Conservation (phyloP, 1,140 invertebrate species). For the Drosophila serrata region DNA sequence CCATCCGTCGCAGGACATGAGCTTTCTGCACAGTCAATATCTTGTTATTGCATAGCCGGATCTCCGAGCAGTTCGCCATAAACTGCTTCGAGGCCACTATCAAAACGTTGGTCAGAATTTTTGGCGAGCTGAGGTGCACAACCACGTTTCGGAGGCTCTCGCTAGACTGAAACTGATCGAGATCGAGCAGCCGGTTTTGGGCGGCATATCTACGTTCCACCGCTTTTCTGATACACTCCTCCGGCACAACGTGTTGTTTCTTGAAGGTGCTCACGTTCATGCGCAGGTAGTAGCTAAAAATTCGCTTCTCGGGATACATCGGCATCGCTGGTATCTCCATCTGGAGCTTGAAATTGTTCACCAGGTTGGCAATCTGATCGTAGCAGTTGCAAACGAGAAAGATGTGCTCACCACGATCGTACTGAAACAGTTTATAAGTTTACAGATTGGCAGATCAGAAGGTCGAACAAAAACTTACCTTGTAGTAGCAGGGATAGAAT, state of each 20-base stretch:
- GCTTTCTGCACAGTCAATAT: constrained; percentile 48
- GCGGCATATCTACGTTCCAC: constrained; percentile 54
- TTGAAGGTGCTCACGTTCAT: constrained; percentile 69
- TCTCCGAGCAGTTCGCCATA: constrained; percentile 60
- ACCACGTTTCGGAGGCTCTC: constrained; percentile 57
- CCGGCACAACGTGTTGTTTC: constrained; percentile 57
- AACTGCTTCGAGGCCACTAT: constrained; percentile 56
- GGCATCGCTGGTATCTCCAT: constrained; percentile 48
- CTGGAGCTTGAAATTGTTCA: constrained; percentile 51
- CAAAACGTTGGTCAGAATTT: constrained; percentile 52
- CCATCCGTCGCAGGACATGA: constrained; percentile 48
- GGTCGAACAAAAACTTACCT: constrained; percentile 33
- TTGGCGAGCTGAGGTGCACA: constrained; percentile 56
- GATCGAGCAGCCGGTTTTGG: constrained; percentile 62
- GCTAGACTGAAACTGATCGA: constrained; percentile 60
- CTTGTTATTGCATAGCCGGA: constrained; percentile 64
- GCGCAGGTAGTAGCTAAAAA: constrained; percentile 50
- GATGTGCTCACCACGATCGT: constrained; percentile 51
- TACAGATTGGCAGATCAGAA: no score
- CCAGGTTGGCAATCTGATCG: constrained; percentile 67
- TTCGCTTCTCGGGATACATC: background rate
- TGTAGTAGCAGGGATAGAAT: constrained; percentile 81
- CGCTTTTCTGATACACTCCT: constrained; percentile 51
- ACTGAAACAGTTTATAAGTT: constrained; percentile 26
- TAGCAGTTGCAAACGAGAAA: constrained; percentile 74